Base-by-base conservation (phyloP, 2,797 vertebrate genomes). In the Sebastiscus albofasciatus region DNA sequence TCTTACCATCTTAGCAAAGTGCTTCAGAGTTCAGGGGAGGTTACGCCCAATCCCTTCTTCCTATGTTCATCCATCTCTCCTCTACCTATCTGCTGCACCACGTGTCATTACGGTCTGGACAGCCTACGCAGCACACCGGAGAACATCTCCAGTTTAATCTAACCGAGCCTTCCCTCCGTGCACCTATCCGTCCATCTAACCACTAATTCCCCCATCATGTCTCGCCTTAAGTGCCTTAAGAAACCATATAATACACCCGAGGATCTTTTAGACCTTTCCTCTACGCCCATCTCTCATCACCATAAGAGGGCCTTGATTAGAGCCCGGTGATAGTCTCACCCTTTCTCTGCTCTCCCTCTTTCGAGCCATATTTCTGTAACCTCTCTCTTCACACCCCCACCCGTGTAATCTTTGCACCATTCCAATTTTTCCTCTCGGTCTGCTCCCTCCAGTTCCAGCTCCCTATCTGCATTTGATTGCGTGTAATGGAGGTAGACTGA, bases 381-480 rank as follows among this genome's bases (percentile, higher is more conserved):
- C 60, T 62, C 59, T 27, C 75, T 27, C 56, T 39, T 62, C 73
- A 70, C 74, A 64, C 75, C 60, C 79, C 79, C 75, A 72, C 71
- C 83, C 72, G 36, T 20, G 55, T 82, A 54, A 88, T 88, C 82
- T 89, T 90, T 87, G 72, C 77, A 90, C 92, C 86, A 83, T 89
- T 88, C 72, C 82, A 82, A 66, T 84, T 86, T 88, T 83, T 76
- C 69, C 46, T 81, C 82, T 87, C 76, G 13, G 77, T 67, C 83
- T 67, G 83, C 76, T 86, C 77, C 59, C 68, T 85, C 78, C 70
- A 75, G 82, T 76, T 87, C 74, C 74, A 29, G 69, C 75, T 84
- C 77, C 76, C 82, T 77, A 83, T 92, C 88, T 88, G 71, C 90
- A 75, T 93, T 87, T 94, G 93, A 94, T 94, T 93, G 92, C 88